phyloP scores from a whole-genome alignment of 2,113 vertebrate genomes.

The Cottus gobio region DNA sequence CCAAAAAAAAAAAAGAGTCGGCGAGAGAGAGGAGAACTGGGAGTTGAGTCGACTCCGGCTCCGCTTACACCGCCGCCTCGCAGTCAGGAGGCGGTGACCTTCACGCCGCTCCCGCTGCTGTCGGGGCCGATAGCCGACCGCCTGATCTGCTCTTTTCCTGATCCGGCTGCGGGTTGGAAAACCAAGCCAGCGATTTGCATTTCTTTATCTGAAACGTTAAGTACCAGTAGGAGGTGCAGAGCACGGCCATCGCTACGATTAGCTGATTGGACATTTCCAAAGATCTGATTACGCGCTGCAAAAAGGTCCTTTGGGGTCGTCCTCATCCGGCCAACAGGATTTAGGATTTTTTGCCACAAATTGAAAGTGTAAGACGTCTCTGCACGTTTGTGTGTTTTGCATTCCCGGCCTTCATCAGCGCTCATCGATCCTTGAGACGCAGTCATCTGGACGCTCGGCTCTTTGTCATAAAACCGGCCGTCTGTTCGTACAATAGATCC shows the following conservation, averaged over 20 bases:
- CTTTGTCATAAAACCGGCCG: conserved; percentile 33
- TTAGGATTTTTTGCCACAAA: neutral
- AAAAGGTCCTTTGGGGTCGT: conserved; percentile 6
- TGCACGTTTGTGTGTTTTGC: neutral
- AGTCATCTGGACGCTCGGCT: conserved; percentile 5
- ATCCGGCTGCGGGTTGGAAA: neutral
- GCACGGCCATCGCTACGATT: conserved; percentile 41
- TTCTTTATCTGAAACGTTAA: conserved; percentile 52
- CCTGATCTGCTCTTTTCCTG: conserved; percentile 7
- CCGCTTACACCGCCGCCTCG: neutral
- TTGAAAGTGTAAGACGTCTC: neutral
- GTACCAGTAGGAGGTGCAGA: conserved; percentile 33
- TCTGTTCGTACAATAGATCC: conserved; percentile 12
- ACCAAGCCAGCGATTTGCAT: conserved; percentile 8
- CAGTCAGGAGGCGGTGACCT: conserved; percentile 43
- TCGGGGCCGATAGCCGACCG: conserved; percentile 28
- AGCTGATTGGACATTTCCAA: conserved; percentile 38
- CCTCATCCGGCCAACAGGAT: neutral
- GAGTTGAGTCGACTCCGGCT: conserved; percentile 19
- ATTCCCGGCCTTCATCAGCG: neutral
- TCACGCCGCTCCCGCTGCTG: conserved; percentile 31
- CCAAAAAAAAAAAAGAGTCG: conserved; percentile 30
- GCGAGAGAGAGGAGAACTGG: neutral
- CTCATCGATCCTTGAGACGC: conserved; percentile 27
- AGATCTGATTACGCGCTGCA: conserved; percentile 41